Evolutionary conservation across 2,797 vertebrate genomes (phyloP).

Genomic region (Mormyrus hasselquistii): DNA sequence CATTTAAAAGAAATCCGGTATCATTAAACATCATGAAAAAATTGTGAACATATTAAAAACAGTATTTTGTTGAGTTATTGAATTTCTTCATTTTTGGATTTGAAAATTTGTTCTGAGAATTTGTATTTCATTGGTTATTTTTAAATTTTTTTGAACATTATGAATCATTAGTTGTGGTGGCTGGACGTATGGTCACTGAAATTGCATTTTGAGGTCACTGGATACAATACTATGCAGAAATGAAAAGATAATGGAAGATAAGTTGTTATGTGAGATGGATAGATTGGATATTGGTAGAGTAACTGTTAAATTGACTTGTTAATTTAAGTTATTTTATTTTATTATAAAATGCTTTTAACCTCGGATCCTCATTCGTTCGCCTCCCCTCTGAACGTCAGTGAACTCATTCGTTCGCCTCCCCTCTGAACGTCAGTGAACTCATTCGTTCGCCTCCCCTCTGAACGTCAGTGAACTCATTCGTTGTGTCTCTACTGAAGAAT

Average conservation of each 20-base stretch:
- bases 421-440: not conserved
- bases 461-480: not conserved
- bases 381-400: not conserved
- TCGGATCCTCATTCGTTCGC: not conserved
- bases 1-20: not conserved
- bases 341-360: not conserved
- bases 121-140: not conserved
- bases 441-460: not conserved
- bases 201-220: not conserved
- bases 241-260: not conserved
- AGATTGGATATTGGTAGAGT: not conserved
- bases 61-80: not conserved
- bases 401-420: not conserved
- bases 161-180: not conserved
- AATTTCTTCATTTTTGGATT: not conserved
- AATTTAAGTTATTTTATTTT: not conserved
- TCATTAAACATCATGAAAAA: not conserved
- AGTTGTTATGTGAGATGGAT: not conserved
- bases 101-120: not conserved
- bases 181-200: not conserved
- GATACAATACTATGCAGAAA: not conserved
- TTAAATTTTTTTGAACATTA: not conserved
- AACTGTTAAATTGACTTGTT: not conserved
- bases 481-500: not conserved
- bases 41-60: not conserved